Conservation (phyloP, 2,888 invertebrate genomes). For the Hydrotaea diabolus region DNA sequence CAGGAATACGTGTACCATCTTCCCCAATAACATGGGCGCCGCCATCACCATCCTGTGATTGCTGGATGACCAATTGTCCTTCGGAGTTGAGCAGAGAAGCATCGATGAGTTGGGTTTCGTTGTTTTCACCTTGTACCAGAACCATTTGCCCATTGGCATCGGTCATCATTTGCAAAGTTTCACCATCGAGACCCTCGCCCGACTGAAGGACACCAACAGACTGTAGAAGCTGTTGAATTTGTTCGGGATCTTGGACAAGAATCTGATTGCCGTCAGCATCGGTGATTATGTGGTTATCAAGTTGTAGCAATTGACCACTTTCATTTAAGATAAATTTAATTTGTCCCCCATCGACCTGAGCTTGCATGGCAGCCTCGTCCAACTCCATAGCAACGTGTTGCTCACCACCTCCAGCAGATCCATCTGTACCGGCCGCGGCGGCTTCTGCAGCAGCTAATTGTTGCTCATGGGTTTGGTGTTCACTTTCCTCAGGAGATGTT, state of each 20-base stretch:
- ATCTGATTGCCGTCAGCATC: conserved; percentile 81
- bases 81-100: conserved; percentile 80
- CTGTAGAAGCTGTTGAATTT: conserved; percentile 80
- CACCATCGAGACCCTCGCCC: conserved; percentile 80
- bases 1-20: conserved; percentile 81
- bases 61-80: conserved; percentile 80
- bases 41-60: conserved; percentile 78
- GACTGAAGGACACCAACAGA: conserved; percentile 80
- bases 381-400: conserved; percentile 80
- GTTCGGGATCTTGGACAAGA: conserved; percentile 80
- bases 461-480: conserved; percentile 50
- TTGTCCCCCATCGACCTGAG: conserved; percentile 80
- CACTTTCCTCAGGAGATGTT: conserved; percentile 36
- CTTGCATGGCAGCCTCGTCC: conserved; percentile 80
- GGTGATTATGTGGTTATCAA: conserved; percentile 81
- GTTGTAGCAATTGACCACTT: conserved; percentile 80
- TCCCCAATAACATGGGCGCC: conserved; percentile 80
- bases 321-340: conserved; percentile 81
- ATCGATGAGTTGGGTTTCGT: conserved; percentile 80
- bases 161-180: conserved; percentile 81
- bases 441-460: conserved; percentile 67
- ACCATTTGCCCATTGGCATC: conserved; percentile 81
- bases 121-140: conserved; percentile 80
- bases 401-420: conserved; percentile 65
- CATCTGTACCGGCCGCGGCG: conserved; percentile 15